Conservation (phyloP, 2,113 vertebrate species). For the Oplegnathus fasciatus region DNA sequence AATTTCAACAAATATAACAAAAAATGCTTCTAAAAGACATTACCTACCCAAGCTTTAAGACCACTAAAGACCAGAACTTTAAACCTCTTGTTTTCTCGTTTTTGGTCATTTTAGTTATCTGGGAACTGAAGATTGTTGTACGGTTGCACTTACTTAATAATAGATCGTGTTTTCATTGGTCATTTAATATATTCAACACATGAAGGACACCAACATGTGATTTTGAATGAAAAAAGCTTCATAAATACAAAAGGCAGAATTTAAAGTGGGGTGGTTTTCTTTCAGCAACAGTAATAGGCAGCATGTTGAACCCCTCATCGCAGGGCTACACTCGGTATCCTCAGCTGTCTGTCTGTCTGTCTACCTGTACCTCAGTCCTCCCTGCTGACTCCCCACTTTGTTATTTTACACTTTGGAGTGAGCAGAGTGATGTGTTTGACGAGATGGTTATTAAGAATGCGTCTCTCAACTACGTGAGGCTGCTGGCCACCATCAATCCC, state of each 20-base stretch:
- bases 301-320: not conserved
- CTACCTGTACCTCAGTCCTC: constrained; percentile 8
- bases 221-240: not conserved
- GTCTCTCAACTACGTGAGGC: constrained; percentile 62
- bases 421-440: constrained; percentile 70
- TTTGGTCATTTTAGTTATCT: not conserved
- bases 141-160: not conserved
- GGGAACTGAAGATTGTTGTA: not conserved
- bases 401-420: constrained; percentile 44
- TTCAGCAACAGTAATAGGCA: not conserved
- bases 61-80: not conserved
- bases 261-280: not conserved
- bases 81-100: not conserved
- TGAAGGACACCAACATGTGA: not conserved
- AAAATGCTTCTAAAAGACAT: too few relatives aligned
- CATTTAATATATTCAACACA: not conserved
- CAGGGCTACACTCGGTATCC: not conserved
- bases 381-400: not conserved
- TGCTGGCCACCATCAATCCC: constrained; percentile 57
- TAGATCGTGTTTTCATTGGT: not conserved
- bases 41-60: too few relatives aligned
- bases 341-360: not conserved
- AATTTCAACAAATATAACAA: too few relatives aligned
- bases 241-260: not conserved
- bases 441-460: constrained; percentile 76